Evolutionary conservation across 2,888 invertebrate genomes (phyloP).

Genomic region (Sinohyriopsis cumingii): DNA sequence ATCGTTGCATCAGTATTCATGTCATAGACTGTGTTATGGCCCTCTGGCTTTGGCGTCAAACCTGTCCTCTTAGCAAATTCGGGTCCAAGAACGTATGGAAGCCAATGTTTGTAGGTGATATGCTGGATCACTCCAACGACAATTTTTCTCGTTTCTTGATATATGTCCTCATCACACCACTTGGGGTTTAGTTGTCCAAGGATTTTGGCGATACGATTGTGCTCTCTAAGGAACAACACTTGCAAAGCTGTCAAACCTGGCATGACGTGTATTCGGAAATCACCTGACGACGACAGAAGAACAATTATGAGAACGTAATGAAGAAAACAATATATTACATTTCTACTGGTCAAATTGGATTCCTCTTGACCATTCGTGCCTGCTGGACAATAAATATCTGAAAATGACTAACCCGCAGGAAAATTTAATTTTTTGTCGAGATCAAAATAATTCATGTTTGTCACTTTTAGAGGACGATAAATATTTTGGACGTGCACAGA

Average conservation of each 20-base stretch:
- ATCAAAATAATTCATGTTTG: too few relatives aligned
- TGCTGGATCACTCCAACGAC: constrained; percentile 81
- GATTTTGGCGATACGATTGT: constrained; percentile 82
- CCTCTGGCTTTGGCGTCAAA: constrained; percentile 80
- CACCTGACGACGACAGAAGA: constrained; percentile 75
- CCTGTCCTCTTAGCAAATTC: constrained; percentile 18
- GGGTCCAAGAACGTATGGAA: constrained; percentile 83
- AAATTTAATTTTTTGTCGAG: too few relatives aligned
- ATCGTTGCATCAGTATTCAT: constrained; percentile 83
- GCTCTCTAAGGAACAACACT: constrained; percentile 87
- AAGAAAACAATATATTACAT: too few relatives aligned
- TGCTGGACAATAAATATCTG: too few relatives aligned
- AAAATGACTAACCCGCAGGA: too few relatives aligned
- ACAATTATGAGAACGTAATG: too few relatives aligned
- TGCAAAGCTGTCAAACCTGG: constrained; percentile 89
- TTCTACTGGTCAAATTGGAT: too few relatives aligned
- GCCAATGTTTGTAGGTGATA: constrained; percentile 71
- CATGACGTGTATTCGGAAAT: constrained; percentile 89
- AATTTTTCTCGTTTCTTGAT: constrained; percentile 77
- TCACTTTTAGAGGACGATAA: too few relatives aligned
- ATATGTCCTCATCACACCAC: constrained; percentile 83
- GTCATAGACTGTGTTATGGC: constrained; percentile 87
- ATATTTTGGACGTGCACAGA: too few relatives aligned
- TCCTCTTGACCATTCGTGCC: too few relatives aligned
- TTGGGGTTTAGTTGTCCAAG: constrained; percentile 80